A percentile compares a stretch with the other conserved stretches of the same genome.
Evolutionary conservation across 2,888 invertebrate species (phyloP).

Genomic region (Alloplasta piceator): DNA sequence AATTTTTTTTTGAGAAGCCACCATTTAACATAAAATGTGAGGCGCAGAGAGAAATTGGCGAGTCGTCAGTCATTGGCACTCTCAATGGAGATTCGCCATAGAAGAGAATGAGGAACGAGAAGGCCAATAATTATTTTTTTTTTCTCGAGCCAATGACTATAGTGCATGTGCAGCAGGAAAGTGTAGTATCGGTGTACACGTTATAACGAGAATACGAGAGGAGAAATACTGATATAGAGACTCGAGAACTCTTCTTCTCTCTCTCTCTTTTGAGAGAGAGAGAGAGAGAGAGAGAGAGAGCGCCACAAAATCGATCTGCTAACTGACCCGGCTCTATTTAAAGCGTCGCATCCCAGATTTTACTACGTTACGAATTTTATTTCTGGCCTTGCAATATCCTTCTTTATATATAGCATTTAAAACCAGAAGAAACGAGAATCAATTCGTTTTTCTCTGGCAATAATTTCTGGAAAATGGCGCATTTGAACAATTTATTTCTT

Average conservation of each 20-base stretch:
- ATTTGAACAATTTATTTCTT: too few relatives aligned
- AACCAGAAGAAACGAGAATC: neutral
- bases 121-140: constrained; percentile 17
- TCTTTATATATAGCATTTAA: constrained; percentile 13
- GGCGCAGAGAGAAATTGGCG: too few relatives aligned
- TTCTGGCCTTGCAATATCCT: constrained; percentile 46
- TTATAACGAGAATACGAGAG: constrained; percentile 28
- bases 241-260: constrained; percentile 9
- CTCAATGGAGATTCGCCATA: neutral
- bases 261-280: constrained; percentile 34
- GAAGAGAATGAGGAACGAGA: neutral
- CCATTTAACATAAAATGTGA: too few relatives aligned
- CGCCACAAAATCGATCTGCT: constrained; percentile 64
- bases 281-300: constrained; percentile 42
- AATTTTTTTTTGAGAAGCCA: too few relatives aligned
- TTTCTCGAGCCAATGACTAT: constrained; percentile 15
- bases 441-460: neutral
- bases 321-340: constrained; percentile 69
- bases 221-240: constrained; percentile 28
- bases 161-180: neutral
- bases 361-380: constrained; percentile 67
- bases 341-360: constrained; percentile 67
- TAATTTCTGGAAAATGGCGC: too few relatives aligned
- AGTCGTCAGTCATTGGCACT: constrained; percentile 16
- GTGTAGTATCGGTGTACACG: neutral